Evolutionary conservation across 2,888 invertebrate genomes (phyloP), one percentile per base, ranked within the genome.

Genomic region (Volucella zonaria): DNA sequence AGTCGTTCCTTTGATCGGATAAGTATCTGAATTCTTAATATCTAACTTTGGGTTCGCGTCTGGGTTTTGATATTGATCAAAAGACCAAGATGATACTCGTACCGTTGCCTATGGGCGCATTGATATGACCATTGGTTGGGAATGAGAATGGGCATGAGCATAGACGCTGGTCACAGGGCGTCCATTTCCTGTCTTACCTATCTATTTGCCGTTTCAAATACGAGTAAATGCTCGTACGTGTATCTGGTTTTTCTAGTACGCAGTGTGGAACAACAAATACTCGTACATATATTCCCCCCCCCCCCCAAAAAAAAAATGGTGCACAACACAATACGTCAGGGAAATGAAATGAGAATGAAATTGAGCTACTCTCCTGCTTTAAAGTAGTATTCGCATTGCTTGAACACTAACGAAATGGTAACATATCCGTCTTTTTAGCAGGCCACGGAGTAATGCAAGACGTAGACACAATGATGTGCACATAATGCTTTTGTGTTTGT

Each of bases 401-500:
- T 31, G 6, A 31, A 64, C 59, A 49, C 14, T 43, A 31, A 62
- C 61, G 61, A 81, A 85, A 85, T 81, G 85, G 85, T 85, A 85
- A 85, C 85, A 85, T 85, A 85, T 85, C 85, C 71, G 85, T 81
- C 81, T 85, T 81, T 62, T 31, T 18, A 8, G 45, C 62, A 79
- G 66, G 73, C 66, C 85, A 81, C 81, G 83, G 75, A 73, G 83
- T 70, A 79, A 59, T 68, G 62, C 51, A 66, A 18, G 4, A 4
- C 31, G 61, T 62, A 80, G 75, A 70, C 45, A 83, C 59, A 73
- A 51, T 67, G 47, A 52, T 73, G 71, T 43, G 31, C 64, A 64
- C 52, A n/a, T 42, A 31, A 38, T 56, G 18, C 56, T 74, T 49
- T 43, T 75, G 75, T 40, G 15, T 67, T 66, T 67, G 51, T 59